Evolutionary conservation across 2,113 vertebrate genomes (phyloP).

Genomic region (Plotosus lineatus): DNA sequence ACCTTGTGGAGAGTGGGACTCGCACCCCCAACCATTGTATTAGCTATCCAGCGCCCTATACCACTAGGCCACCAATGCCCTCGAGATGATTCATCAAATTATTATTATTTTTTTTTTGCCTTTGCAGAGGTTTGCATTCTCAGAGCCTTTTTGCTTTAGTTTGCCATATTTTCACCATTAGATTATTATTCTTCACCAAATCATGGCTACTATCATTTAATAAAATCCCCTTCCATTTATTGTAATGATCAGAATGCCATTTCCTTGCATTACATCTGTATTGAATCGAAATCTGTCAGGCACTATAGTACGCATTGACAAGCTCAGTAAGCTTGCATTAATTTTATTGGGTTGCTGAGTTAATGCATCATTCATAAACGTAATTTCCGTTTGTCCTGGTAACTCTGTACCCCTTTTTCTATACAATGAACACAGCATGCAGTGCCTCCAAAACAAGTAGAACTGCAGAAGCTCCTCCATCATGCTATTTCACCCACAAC

Average conservation of each 20-base stretch:
- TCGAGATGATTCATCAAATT: too few species aligned
- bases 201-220: background rate
- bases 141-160: too few species aligned
- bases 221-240: background rate
- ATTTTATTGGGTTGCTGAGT: background rate
- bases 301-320: background rate
- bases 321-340: background rate
- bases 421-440: background rate
- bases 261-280: background rate
- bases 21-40: too few species aligned
- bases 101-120: background rate
- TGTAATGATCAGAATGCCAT: background rate
- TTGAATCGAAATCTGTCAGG: too few species aligned
- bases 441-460: background rate
- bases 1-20: too few species aligned
- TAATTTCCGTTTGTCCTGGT: background rate
- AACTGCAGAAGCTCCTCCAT: background rate
- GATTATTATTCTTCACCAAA: background rate
- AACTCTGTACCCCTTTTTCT: background rate
- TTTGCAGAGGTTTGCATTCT: too few species aligned
- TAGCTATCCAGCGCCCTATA: too few species aligned
- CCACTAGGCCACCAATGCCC: too few species aligned
- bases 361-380: background rate
- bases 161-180: background rate
- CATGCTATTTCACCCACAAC: background rate